Evolutionary conservation across 2,888 invertebrate species (phyloP), one percentile per base, ranked within the genome.

Genomic region (Hypercompe scribonia): DNA sequence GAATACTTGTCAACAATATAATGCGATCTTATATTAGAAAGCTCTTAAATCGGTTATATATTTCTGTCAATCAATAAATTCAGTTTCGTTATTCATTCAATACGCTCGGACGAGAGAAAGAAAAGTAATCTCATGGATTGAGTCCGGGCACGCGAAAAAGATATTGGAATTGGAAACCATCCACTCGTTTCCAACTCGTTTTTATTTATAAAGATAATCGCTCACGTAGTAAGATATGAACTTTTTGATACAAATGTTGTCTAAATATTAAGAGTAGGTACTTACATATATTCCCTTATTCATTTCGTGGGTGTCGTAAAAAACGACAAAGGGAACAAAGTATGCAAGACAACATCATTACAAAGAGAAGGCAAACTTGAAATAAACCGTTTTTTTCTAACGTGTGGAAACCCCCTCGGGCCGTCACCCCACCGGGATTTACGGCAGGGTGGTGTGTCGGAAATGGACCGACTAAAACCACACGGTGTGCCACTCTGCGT

Each of bases 81-180:
- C 87, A 87, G 86, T 90, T 89, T 88, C 87, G 84, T 86, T 89
- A 89, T 90, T 89, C 89, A 89, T 91, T 90, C 88, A 90, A 89
- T 89, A 90, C 86, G 87, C 88, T 87, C 81, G 83, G 79, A 82
- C 86, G 84, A 86, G 89, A 88, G 89, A 88, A 88, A 88, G 87
- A 88, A 90, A 92, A 88, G 91, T 90, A 91, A 93, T 92, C 90
- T 91, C 83, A 81, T 77, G 89, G 90, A 92, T 91, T 90, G 90
- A 86, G 87, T 81, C 86, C 84, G 87, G 90, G 91, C 92, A 92
- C 91, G 92, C 91, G 90, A 92, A 87, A 89, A 89, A 90, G 88
- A 91, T 91, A 92, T 92, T 91, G 91, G 87, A 89, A 92, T 92
- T 91, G 91, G 87, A 89, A 90, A 86, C 89, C 89, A 90, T 89